Base-by-base conservation (phyloP, 2,113 vertebrate species). In the Toxotes jaculatrix region DNA sequence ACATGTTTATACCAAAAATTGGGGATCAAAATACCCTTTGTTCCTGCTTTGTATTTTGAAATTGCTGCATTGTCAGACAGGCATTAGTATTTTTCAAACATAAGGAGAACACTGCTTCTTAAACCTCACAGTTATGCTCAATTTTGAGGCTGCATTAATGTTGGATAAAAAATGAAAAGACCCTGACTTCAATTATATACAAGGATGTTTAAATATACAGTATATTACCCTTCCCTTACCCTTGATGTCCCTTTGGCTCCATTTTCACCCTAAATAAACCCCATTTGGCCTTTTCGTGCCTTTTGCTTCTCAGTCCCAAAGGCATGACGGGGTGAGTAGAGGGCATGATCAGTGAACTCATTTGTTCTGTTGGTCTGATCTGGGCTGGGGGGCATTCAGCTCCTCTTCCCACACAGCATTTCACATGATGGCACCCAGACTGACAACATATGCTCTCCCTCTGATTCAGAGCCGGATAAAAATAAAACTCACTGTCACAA, bases 361-460 rank as follows among this genome's bases (percentile, higher is more conserved):
- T 91, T 92, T 92, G 80, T 85, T 85, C 79, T 89, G 77, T 73
- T 63, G 56, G 74, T 91, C 91, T 92, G 91, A 79, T 92, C 80
- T 65, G 74, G 88, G 91, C 91, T 90, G 68, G 75, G 87, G 91
- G 93, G 90, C 81, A 86, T 90, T 94, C 75, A 85, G 84, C 78
- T 89, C 68, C 75, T 91, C 80, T 83, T 87, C 86, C 82, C 91
- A 82, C 85, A 83, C 75, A 91, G 70, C 69, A 76, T 88, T 94
- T 91, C 91, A 87, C 91, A 90, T 93, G 93, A 93, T 95, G 93
- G 91, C 93, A 92, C 87, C 89, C 88, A 90, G 89, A 92, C 87
- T 85, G 91, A 89, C 93, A 93, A 89, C 95, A 95, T 95, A 95
- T 95, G 94, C 89, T 95, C 88, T 85, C 85, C 79, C 89, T 92